Percentiles rank a stretch among this genome's conserved stretches.
These are phyloP conservation scores for Lapara coniferarum DNA, from an alignment of 2,888 invertebrate species.

Conservation along the genomic window DNA sequence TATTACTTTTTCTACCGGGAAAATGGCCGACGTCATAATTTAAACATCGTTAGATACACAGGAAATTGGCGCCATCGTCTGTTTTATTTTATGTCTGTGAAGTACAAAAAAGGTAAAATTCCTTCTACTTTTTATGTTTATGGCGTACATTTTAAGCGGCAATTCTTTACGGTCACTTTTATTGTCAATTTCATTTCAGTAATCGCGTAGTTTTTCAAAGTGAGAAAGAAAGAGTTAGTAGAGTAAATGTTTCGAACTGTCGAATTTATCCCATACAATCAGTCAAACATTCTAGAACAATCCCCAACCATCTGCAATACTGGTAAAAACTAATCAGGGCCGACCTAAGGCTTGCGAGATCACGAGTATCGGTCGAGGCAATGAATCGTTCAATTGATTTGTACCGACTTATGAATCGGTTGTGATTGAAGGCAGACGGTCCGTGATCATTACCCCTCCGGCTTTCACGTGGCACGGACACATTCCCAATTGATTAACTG, in stretches of 20 bases:
- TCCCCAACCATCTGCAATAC: too few species aligned
- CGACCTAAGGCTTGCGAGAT: conserved; percentile 5
- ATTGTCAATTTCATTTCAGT: too few species aligned
- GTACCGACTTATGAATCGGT: conserved; percentile 42
- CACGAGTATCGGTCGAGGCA: conserved; percentile 30
- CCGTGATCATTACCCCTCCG: conserved; percentile 25
- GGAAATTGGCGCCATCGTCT: conserved; percentile 18
- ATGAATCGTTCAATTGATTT: conserved; percentile 33
- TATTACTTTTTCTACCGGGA: conserved; percentile 17
- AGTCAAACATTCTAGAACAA: too few species aligned
- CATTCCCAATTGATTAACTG: conserved; percentile 20
- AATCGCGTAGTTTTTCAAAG: too few species aligned
- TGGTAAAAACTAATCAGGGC: conserved; percentile 9
- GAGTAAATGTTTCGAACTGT: too few species aligned
- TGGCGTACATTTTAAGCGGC: neutral
- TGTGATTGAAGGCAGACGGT: conserved; percentile 49
- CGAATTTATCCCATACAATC: too few species aligned
- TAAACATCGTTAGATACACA: conserved; percentile 19
- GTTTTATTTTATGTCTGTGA: conserved; percentile 13
- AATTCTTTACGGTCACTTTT: neutral
- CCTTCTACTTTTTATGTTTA: neutral
- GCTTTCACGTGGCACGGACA: conserved; percentile 24
- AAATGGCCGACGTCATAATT: conserved; percentile 14
- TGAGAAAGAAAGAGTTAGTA: too few species aligned
- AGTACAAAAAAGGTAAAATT: neutral